Conservation (phyloP, 2,797 vertebrate species). For the Dendrocincla tyrannina region DNA sequence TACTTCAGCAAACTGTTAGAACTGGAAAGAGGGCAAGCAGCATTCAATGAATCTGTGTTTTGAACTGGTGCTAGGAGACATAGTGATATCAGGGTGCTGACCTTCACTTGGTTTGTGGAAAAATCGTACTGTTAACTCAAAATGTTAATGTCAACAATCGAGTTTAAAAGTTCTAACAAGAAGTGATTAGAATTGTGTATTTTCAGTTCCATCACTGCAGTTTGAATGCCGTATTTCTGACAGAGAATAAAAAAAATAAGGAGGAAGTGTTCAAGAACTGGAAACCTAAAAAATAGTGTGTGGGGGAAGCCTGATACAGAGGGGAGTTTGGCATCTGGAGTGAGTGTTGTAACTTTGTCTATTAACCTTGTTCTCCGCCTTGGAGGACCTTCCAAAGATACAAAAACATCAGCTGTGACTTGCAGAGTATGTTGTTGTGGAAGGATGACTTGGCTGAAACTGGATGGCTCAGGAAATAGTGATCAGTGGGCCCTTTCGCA, state of each 20-base stretch:
- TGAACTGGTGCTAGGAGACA: background rate
- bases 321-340: background rate
- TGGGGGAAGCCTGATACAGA: background rate
- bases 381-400: background rate
- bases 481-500: background rate
- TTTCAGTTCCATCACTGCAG: fast-evolving
- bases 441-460: background rate
- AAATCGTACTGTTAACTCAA: background rate
- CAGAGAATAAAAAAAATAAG: background rate
- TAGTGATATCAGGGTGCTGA: background rate
- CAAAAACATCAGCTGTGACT: background rate
- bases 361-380: background rate
- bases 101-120: background rate
- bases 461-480: background rate
- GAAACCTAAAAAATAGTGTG: background rate
- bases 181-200: background rate
- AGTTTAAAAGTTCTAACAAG: background rate
- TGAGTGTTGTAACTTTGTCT: background rate
- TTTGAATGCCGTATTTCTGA: background rate
- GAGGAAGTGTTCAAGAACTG: background rate
- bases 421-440: background rate
- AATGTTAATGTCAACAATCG: background rate
- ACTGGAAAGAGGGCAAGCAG: background rate
- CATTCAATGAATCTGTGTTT: background rate
- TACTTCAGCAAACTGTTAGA: background rate